A percentile compares a stretch with the other conserved stretches of the same genome.
Conservation (phyloP, 2,888 invertebrate species). For the Autographa gamma region DNA sequence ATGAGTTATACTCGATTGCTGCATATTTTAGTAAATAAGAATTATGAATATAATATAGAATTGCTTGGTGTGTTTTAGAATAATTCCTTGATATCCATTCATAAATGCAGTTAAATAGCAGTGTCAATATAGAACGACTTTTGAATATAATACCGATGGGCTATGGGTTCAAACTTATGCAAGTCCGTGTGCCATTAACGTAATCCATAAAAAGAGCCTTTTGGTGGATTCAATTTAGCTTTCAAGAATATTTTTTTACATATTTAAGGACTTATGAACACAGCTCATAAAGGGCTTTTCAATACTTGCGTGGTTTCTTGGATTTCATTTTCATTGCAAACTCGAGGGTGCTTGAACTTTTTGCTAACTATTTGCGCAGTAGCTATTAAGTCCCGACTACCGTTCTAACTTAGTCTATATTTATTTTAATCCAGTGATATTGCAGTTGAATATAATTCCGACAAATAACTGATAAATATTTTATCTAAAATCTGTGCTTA, state of each 20-base stretch:
- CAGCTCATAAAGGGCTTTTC: too few relatives aligned
- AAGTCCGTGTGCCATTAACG: too few relatives aligned
- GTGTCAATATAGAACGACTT: too few relatives aligned
- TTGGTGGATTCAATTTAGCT: too few relatives aligned
- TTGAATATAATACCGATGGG: too few relatives aligned
- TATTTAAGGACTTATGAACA: too few relatives aligned
- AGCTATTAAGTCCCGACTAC: background rate
- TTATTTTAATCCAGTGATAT: background rate
- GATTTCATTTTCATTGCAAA: too few relatives aligned
- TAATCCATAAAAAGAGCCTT: too few relatives aligned
- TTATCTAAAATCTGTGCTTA: constrained; percentile 16
- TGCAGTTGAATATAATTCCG: background rate
- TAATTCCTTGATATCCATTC: background rate
- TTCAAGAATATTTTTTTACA: too few relatives aligned
- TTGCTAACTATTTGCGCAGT: background rate
- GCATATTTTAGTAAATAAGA: background rate
- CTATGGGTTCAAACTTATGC: too few relatives aligned
- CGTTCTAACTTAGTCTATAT: background rate
- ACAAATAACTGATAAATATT: background rate
- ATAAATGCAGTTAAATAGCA: background rate
- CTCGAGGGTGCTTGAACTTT: background rate
- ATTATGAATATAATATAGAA: background rate
- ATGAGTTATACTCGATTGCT: background rate
- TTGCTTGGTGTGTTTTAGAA: background rate
- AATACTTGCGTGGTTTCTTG: too few relatives aligned